phyloP scores from a whole-genome alignment of 2,113 vertebrate species.

The Gasterosteus nipponicus region DNA sequence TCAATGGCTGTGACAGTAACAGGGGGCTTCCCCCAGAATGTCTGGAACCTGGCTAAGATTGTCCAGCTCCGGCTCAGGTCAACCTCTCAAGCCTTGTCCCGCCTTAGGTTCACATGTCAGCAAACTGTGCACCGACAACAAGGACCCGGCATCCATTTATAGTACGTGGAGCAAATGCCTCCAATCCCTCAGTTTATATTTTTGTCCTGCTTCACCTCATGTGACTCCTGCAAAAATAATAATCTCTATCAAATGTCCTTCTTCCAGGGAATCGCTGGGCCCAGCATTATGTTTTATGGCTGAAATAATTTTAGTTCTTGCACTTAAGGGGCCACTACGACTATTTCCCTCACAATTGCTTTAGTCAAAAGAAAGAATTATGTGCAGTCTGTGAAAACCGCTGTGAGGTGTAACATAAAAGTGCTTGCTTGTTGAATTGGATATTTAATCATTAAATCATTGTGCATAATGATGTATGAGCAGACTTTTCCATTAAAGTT shows the following conservation, averaged over 20 bases:
- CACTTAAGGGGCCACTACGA: background rate
- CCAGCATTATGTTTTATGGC: background rate
- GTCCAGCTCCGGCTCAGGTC: constrained; percentile 52
- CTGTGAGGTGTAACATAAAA: background rate
- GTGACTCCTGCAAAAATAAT: constrained; percentile 22
- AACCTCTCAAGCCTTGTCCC: constrained; percentile 41
- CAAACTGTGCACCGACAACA: constrained; percentile 57
- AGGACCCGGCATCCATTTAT: constrained; percentile 38
- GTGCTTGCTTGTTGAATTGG: background rate
- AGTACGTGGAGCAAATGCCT: constrained; percentile 49
- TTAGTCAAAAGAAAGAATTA: background rate
- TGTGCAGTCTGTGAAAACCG: background rate
- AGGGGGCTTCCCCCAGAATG: constrained; percentile 59
- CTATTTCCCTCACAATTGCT: background rate
- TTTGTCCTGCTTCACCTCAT: constrained; percentile 25
- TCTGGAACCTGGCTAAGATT: constrained; percentile 65
- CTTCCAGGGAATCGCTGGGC: constrained; percentile 2
- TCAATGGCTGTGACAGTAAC: constrained; percentile 43
- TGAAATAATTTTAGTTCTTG: background rate
- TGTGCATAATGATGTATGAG: background rate
- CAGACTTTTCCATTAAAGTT: background rate
- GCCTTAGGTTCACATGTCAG: constrained; percentile 56
- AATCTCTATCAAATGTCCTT: constrained; percentile 4
- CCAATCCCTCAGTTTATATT: constrained; percentile 47
- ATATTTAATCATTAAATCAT: background rate